Evolutionary conservation across 2,797 vertebrate genomes (phyloP).

Genomic region (Enteromius trimaculatus): DNA sequence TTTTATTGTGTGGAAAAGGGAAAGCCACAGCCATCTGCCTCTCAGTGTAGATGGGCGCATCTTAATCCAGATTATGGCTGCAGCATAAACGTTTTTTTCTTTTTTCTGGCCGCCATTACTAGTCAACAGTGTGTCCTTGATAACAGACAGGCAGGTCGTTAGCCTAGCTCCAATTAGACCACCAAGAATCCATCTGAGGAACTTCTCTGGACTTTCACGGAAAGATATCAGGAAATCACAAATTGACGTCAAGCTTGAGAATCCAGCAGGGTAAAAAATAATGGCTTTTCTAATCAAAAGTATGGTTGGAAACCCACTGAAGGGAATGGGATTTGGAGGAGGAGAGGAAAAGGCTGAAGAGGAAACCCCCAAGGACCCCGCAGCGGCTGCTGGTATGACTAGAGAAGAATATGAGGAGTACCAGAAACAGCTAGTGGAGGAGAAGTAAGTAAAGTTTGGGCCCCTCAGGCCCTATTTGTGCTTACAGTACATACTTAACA

Average conservation of each 20-base stretch:
- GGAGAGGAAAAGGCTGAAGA: constrained; percentile 89
- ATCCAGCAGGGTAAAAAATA: constrained; percentile 68
- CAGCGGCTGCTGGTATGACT: constrained; percentile 93
- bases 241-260: constrained; percentile 51
- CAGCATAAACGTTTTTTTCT: constrained; percentile 71
- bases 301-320: constrained; percentile 93
- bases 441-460: constrained; percentile 88
- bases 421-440: constrained; percentile 95
- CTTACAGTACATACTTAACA: neutral
- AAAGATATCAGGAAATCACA: neutral
- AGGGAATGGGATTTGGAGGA: constrained; percentile 92
- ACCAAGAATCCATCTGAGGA: constrained; percentile 62
- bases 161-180: constrained; percentile 71
- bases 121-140: constrained; percentile 83
- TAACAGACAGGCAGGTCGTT: constrained; percentile 76
- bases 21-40: constrained; percentile 87
- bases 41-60: constrained; percentile 77
- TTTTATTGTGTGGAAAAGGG: constrained; percentile 15
- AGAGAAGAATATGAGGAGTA: constrained; percentile 97
- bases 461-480: neutral
- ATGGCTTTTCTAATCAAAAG: constrained; percentile 97
- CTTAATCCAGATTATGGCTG: constrained; percentile 96
- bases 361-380: constrained; percentile 86
- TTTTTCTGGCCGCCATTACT: constrained; percentile 79
- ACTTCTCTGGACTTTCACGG: constrained; percentile 23